Percentiles rank a stretch among this genome's conserved stretches.
These are phyloP conservation scores for Drosophila bipectinata DNA, from an alignment of 1,140 invertebrate genomes.

Conservation along the genomic window DNA sequence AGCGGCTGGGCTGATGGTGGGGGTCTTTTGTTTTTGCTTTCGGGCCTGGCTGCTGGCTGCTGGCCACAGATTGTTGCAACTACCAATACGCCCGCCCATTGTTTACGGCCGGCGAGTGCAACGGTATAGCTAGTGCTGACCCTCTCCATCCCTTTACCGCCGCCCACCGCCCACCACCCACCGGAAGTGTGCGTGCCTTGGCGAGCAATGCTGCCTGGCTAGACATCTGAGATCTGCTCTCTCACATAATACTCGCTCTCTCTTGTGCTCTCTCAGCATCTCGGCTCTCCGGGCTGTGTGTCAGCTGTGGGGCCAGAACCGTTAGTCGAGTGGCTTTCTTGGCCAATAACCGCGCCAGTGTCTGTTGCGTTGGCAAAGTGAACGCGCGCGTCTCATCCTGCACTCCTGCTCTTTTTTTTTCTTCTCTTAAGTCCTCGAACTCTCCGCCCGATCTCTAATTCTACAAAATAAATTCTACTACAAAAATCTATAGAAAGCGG, in stretches of 20 bases:
- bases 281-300: not conserved
- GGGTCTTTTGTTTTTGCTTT: slow-evolving; percentile 37
- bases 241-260: not conserved
- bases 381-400: slow-evolving; percentile 68
- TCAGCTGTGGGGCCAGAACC: slow-evolving; percentile 41
- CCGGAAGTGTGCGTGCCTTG: slow-evolving; percentile 69
- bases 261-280: slow-evolving; percentile 1
- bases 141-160: slow-evolving; percentile 1
- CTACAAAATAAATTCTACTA: not conserved
- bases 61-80: slow-evolving; percentile 73
- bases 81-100: slow-evolving; percentile 55
- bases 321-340: slow-evolving; percentile 32
- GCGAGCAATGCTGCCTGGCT: slow-evolving; percentile 27
- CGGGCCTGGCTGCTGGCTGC: slow-evolving; percentile 7
- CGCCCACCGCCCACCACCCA: slow-evolving; percentile 4
- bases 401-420: slow-evolving; percentile 32
- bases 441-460: slow-evolving; percentile 30
- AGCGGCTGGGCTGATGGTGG: not conserved
- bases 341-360: slow-evolving; percentile 64
- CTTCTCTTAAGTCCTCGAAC: slow-evolving; percentile 13
- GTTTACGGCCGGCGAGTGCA: slow-evolving; percentile 62
- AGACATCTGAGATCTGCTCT: slow-evolving; percentile 41
- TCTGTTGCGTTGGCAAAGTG: slow-evolving; percentile 78
- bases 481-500: not conserved
- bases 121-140: not conserved